Evolutionary conservation across 2,888 invertebrate species (phyloP).

Genomic region (Coenonympha arcania): DNA sequence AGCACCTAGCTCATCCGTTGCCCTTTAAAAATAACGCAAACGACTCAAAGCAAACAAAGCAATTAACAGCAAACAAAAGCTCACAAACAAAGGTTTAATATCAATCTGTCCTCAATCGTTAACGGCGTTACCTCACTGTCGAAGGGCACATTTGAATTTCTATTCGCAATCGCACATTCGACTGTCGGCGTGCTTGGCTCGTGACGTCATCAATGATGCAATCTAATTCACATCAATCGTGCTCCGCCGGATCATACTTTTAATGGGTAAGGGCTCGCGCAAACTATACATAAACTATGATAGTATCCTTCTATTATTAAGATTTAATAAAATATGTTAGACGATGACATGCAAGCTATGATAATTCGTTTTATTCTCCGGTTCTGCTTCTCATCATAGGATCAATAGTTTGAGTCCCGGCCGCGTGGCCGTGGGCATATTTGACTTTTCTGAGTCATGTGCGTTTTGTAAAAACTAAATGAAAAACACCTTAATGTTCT

Average conservation of each 20-base stretch:
- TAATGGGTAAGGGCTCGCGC: slow-evolving; percentile 14
- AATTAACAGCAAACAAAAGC: slow-evolving; percentile 8
- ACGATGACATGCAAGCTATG: too few relatives aligned
- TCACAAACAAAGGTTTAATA: slow-evolving; percentile 7
- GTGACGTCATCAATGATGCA: slow-evolving; percentile 67
- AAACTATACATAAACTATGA: slow-evolving; percentile 7
- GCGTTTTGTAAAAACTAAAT: too few relatives aligned
- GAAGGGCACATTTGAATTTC: slow-evolving; percentile 61
- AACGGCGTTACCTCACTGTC: slow-evolving; percentile 35
- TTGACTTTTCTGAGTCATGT: too few relatives aligned
- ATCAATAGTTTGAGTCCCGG: too few relatives aligned
- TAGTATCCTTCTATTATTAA: too few relatives aligned
- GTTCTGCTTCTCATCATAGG: too few relatives aligned
- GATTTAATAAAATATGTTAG: too few relatives aligned
- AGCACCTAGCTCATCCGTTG: not conserved
- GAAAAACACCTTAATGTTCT: too few relatives aligned
- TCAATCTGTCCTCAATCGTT: slow-evolving; percentile 17
- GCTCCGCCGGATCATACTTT: slow-evolving; percentile 22
- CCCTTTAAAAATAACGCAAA: not conserved
- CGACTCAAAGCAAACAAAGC: not conserved
- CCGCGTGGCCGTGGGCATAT: too few relatives aligned
- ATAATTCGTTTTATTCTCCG: too few relatives aligned
- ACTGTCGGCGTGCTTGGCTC: slow-evolving; percentile 45
- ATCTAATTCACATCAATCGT: slow-evolving; percentile 33
- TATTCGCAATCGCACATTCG: slow-evolving; percentile 38